Evolutionary conservation across 2,888 invertebrate species (phyloP).

Genomic region (Hedya salicella): DNA sequence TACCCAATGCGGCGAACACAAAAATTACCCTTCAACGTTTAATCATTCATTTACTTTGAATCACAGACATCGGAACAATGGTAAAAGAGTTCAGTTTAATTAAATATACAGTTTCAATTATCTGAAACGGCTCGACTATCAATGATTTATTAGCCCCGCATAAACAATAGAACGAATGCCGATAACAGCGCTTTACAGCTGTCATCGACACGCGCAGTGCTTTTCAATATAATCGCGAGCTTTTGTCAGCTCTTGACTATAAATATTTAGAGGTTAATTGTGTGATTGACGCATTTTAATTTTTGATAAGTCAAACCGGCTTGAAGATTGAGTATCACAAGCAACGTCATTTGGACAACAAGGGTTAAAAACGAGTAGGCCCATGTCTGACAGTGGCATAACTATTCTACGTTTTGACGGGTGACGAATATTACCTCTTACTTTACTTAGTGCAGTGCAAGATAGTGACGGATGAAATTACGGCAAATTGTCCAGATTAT

Average conservation of each 20-base stretch:
- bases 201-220: conserved; percentile 20
- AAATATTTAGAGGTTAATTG: conserved; percentile 7
- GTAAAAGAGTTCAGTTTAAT: neutral
- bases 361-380: no score
- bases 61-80: neutral
- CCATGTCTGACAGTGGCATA: no score
- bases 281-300: neutral
- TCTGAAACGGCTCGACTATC: conserved; percentile 7
- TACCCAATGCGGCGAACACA: no score
- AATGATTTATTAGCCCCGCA: conserved; percentile 14
- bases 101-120: conserved; percentile 10
- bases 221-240: conserved; percentile 27
- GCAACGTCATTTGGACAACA: no score
- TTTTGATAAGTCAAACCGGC: neutral
- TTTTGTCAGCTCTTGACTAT: conserved; percentile 16
- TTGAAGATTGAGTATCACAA: no score
- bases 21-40: neutral
- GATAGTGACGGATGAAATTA: no score
- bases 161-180: conserved; percentile 46
- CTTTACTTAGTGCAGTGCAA: no score
- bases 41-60: neutral
- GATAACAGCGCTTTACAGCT: conserved; percentile 41
- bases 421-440: no score
- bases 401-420: no score
- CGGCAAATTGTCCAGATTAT: no score